Percentiles rank a stretch among this genome's conserved stretches.
Evolutionary conservation across 2,888 invertebrate genomes (phyloP).

Genomic region (Agrilus mali): DNA sequence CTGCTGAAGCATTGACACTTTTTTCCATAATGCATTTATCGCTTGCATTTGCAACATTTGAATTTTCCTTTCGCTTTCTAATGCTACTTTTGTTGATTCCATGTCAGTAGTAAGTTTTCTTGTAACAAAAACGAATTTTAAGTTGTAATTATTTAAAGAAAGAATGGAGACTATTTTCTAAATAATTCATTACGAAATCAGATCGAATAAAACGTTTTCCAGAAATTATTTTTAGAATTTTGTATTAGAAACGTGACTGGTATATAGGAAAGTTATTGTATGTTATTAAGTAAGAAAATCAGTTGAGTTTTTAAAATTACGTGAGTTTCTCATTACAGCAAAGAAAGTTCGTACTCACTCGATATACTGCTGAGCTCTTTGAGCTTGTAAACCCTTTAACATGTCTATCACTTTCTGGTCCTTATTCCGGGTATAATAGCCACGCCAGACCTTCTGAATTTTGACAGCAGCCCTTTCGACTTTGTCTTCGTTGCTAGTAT

Average conservation of each 20-base stretch:
- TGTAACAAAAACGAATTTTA: slow-evolving; percentile 10
- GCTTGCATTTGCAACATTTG: slow-evolving; percentile 84
- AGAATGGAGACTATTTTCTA: not conserved
- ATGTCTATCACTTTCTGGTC: slow-evolving; percentile 52
- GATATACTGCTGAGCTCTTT: slow-evolving; percentile 71
- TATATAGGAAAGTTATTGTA: no score
- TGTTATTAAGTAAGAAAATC: no score
- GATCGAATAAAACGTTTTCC: no score
- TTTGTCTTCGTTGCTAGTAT: slow-evolving; percentile 29
- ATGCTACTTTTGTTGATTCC: slow-evolving; percentile 70
- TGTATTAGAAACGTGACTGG: no score
- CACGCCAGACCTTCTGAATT: slow-evolving; percentile 80
- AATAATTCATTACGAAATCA: no score
- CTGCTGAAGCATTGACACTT: slow-evolving; percentile 58
- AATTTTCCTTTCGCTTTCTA: slow-evolving; percentile 74
- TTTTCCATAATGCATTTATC: slow-evolving; percentile 81
- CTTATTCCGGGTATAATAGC: slow-evolving; percentile 64
- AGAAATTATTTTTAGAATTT: no score
- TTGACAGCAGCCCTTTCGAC: slow-evolving; percentile 51
- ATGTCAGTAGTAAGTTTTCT: slow-evolving; percentile 74
- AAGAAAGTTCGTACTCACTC: slow-evolving; percentile 43
- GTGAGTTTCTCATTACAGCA: no score
- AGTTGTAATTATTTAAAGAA: not conserved
- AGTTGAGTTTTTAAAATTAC: no score
- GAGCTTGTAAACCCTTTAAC: slow-evolving; percentile 57